Evolutionary conservation across 2,888 invertebrate species (phyloP).

Genomic region (Stenolophus ochropezus): DNA sequence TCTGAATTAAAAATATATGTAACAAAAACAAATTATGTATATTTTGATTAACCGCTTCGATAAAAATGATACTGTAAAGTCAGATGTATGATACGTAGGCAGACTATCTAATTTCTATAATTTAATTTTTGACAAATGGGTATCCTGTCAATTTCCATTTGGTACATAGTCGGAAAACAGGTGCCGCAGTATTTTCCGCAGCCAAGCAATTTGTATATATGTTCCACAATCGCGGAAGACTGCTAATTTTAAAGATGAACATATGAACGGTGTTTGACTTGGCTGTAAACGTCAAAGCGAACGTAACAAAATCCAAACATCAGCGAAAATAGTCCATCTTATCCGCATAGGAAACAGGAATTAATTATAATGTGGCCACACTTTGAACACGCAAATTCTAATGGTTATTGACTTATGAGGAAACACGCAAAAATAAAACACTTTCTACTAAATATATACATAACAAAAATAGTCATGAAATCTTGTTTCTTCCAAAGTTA

Average conservation of each 20-base stretch:
- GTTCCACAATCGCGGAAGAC: neutral
- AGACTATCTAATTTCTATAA: too few relatives aligned
- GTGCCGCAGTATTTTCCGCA: neutral
- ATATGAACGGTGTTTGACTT: neutral
- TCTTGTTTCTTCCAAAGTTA: too few relatives aligned
- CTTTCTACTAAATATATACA: too few relatives aligned
- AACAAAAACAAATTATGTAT: too few relatives aligned
- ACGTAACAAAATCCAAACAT: neutral
- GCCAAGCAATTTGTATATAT: neutral
- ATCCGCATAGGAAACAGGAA: neutral
- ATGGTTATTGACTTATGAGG: neutral
- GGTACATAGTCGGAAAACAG: neutral
- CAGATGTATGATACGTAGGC: too few relatives aligned
- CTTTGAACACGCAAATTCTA: neutral
- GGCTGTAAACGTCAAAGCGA: neutral
- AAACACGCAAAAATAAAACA: neutral
- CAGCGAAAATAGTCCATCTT: neutral
- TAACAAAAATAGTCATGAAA: too few relatives aligned
- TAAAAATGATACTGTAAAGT: too few relatives aligned
- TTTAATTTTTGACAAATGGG: too few relatives aligned
- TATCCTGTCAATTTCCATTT: too few relatives aligned
- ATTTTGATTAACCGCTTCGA: too few relatives aligned
- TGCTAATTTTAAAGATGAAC: conserved; percentile 13
- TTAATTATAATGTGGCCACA: too few relatives aligned
- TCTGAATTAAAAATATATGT: too few relatives aligned